Percentiles rank a stretch among this genome's conserved stretches.
Evolutionary conservation across 2,888 invertebrate species (phyloP).

Genomic region (Agapetus fuscipes): DNA sequence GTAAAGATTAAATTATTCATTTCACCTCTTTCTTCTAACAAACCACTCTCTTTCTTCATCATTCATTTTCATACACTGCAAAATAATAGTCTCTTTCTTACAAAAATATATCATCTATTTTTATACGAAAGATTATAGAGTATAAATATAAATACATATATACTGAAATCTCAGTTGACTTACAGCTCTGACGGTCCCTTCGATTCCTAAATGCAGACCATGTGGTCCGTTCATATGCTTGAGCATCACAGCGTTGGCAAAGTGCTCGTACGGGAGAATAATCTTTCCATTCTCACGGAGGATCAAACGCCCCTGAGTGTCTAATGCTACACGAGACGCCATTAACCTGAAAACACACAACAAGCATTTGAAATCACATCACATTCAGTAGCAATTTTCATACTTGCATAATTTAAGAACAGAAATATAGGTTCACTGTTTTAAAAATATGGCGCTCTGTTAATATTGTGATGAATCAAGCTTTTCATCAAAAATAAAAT

Average conservation of each 20-base stretch:
- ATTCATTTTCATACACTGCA: too few relatives aligned
- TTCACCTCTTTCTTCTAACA: too few relatives aligned
- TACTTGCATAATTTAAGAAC: background rate
- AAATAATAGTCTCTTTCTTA: too few relatives aligned
- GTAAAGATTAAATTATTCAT: too few relatives aligned
- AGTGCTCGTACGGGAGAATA: constrained; percentile 80
- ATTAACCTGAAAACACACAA: constrained; percentile 56
- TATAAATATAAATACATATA: too few relatives aligned
- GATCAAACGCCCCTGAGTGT: constrained; percentile 74
- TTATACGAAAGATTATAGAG: too few relatives aligned
- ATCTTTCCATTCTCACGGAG: constrained; percentile 82
- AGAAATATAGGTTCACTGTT: background rate
- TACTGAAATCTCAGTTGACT: too few relatives aligned
- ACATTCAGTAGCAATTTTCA: background rate
- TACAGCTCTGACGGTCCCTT: constrained; percentile 76
- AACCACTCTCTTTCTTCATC: too few relatives aligned
- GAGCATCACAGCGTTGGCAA: constrained; percentile 83
- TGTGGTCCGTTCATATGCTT: constrained; percentile 87
- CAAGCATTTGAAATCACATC: constrained; percentile 1
- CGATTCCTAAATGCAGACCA: constrained; percentile 72
- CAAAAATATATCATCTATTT: too few relatives aligned
- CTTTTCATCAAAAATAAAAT: too few relatives aligned
- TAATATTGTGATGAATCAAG: too few relatives aligned
- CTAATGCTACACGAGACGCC: constrained; percentile 74
- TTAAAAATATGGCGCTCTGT: constrained; percentile 8